Conservation (phyloP, 2,888 invertebrate genomes). For the Pollenia griseotomentosa region DNA sequence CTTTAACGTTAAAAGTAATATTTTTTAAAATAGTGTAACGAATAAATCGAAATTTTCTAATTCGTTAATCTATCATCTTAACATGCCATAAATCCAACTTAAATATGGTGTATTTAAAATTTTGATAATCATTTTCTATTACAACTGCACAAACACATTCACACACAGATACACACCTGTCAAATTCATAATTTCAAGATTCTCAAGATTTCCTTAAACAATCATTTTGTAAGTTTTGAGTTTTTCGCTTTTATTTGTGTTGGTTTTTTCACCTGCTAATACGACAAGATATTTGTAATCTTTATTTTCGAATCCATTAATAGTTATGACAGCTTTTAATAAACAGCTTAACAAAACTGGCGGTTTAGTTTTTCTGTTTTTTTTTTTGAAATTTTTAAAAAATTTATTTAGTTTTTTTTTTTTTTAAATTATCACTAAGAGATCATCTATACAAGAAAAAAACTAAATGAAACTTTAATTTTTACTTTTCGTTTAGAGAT, state of each 20-base stretch:
- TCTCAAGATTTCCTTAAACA: constrained; percentile 58
- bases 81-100: constrained; percentile 12
- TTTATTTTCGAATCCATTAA: constrained; percentile 63
- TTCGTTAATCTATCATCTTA: constrained; percentile 42
- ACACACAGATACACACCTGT: constrained; percentile 27
- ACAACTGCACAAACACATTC: neutral
- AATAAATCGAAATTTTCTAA: neutral
- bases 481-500: constrained; percentile 32
- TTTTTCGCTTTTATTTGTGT: neutral
- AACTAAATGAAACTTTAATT: constrained; percentile 16
- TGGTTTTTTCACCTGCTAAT: constrained; percentile 36
- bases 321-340: constrained; percentile 71
- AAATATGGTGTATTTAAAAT: constrained; percentile 34
- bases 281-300: constrained; percentile 65
- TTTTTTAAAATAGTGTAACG: neutral
- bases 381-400: constrained; percentile 17
- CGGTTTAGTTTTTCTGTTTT: constrained; percentile 9
- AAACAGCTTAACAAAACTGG: constrained; percentile 70
- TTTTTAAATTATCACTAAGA: constrained; percentile 46
- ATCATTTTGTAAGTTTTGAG: constrained; percentile 6
- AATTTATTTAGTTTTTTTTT: constrained; percentile 14
- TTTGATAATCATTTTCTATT: constrained; percentile 43
- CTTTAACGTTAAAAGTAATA: too few species aligned
- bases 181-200: constrained; percentile 43
- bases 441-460: constrained; percentile 48